These are phyloP conservation scores for Trichoplusia ni DNA, from an alignment of 1,140 invertebrate species.

Conservation along the genomic window DNA sequence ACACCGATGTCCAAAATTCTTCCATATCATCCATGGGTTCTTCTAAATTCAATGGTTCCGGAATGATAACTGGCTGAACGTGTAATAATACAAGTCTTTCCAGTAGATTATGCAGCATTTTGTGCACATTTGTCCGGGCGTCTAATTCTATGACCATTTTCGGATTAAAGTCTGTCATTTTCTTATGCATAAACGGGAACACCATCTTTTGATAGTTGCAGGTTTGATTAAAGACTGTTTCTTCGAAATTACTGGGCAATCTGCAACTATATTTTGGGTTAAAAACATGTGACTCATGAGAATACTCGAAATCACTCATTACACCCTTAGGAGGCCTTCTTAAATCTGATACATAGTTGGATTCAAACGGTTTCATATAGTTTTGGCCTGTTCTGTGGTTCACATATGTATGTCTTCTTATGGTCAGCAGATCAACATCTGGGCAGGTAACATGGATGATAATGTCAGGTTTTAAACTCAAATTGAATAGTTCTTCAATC, in stretches of 20 bases:
- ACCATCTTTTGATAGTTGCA: slow-evolving; percentile 73
- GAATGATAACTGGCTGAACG: slow-evolving; percentile 71
- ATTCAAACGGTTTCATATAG: slow-evolving; percentile 48
- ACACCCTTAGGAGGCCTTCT: slow-evolving; percentile 64
- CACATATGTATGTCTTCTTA: slow-evolving; percentile 70
- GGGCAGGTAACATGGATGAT: slow-evolving; percentile 81
- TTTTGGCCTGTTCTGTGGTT: slow-evolving; percentile 63
- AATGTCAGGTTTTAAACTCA: slow-evolving; percentile 74
- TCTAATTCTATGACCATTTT: slow-evolving; percentile 82
- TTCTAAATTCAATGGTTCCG: slow-evolving; percentile 64
- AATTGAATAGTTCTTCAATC: slow-evolving; percentile 57
- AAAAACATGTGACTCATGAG: slow-evolving; percentile 50
- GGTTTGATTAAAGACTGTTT: slow-evolving; percentile 67
- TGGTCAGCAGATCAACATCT: slow-evolving; percentile 77
- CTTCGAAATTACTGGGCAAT: slow-evolving; percentile 73
- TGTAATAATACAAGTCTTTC: slow-evolving; percentile 74
- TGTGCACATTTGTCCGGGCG: slow-evolving; percentile 67
- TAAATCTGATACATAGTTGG: slow-evolving; percentile 44
- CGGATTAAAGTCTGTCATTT: slow-evolving; percentile 78
- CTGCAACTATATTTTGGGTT: slow-evolving; percentile 70
- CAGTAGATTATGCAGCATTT: slow-evolving; percentile 77
- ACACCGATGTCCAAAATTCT: slow-evolving; percentile 66
- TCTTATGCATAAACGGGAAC: slow-evolving; percentile 72
- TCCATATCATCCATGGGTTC: slow-evolving; percentile 62
- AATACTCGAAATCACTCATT: slow-evolving; percentile 49